phyloP scores from a whole-genome alignment of 2,888 invertebrate species.

The Lissocephala sabroskyi region DNA sequence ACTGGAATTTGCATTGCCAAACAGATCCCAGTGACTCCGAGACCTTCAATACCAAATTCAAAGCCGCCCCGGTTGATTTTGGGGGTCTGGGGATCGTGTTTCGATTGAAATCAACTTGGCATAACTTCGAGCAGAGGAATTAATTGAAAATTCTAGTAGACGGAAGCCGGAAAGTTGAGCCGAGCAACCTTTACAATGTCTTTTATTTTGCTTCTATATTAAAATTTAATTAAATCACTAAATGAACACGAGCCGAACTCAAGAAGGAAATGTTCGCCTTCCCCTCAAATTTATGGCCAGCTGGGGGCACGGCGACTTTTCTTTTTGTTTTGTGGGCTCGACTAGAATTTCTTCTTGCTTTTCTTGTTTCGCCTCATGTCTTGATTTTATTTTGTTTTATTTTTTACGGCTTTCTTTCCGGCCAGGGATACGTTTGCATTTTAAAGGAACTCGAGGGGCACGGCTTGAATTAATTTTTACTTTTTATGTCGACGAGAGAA shows the following conservation, averaged over 20 bases:
- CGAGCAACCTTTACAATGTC: not conserved
- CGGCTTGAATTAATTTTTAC: conserved; percentile 53
- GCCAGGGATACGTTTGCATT: conserved; percentile 53
- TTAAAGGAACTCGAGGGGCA: conserved; percentile 41
- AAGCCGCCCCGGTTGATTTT: too few species aligned
- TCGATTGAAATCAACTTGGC: too few species aligned
- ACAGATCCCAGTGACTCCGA: too few species aligned
- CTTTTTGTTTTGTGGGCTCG: conserved; percentile 7
- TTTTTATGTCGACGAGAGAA: conserved; percentile 14
- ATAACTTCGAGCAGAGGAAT: too few species aligned
- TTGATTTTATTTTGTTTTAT: too few species aligned
- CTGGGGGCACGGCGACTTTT: conserved; percentile 36
- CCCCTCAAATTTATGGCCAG: too few species aligned
- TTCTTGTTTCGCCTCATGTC: not conserved
- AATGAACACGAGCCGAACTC: conserved; percentile 13
- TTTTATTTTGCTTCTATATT: not conserved
- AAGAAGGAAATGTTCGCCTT: not conserved
- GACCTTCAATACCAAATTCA: too few species aligned
- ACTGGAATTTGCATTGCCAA: too few species aligned
- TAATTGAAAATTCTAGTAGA: too few species aligned
- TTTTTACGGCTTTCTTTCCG: too few species aligned
- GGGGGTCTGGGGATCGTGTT: too few species aligned
- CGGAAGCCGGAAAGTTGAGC: too few species aligned
- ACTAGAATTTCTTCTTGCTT: conserved; percentile 19
- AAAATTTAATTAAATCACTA: conserved; percentile 56